Evolutionary conservation across 2,888 invertebrate genomes (phyloP).

Genomic region (Mythimna ferrago): DNA sequence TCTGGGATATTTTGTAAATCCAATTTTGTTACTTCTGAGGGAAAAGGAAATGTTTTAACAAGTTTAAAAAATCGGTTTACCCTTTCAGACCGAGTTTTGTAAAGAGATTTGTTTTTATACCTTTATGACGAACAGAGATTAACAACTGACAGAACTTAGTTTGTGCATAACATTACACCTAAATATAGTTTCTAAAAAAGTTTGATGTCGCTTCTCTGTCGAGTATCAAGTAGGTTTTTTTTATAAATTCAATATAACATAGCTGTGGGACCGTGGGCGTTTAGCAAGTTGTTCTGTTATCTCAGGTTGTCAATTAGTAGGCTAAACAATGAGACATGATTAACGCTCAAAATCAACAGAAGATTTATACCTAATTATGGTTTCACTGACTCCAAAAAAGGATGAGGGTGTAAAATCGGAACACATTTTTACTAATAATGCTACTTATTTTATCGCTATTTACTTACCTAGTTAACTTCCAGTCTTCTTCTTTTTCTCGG

Average conservation of each 20-base stretch:
- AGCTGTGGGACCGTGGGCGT: no score
- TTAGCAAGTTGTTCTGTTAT: no score
- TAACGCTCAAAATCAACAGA: no score
- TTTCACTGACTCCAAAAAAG: no score
- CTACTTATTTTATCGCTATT: no score
- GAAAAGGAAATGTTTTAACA: slow-evolving; percentile 59
- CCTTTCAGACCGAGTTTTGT: slow-evolving; percentile 50
- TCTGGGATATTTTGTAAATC: slow-evolving; percentile 53
- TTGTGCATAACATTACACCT: not conserved
- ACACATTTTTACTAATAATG: no score
- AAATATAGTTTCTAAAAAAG: not conserved
- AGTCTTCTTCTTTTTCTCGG: not conserved
- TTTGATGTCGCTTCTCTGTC: not conserved
- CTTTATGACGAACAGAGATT: slow-evolving; percentile 21
- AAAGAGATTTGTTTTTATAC: slow-evolving; percentile 49
- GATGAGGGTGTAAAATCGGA: no score
- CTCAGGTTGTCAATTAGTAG: no score
- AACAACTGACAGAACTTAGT: not conserved
- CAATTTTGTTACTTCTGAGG: slow-evolving; percentile 52
- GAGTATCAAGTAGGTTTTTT: not conserved
- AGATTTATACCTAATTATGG: no score
- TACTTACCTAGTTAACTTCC: no score
- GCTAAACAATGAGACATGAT: no score
- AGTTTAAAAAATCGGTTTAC: slow-evolving; percentile 60
- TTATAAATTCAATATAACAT: no score